These are phyloP conservation scores for Macquaria ambigua DNA, from an alignment of 2,113 vertebrate species.

Conservation along the genomic window DNA sequence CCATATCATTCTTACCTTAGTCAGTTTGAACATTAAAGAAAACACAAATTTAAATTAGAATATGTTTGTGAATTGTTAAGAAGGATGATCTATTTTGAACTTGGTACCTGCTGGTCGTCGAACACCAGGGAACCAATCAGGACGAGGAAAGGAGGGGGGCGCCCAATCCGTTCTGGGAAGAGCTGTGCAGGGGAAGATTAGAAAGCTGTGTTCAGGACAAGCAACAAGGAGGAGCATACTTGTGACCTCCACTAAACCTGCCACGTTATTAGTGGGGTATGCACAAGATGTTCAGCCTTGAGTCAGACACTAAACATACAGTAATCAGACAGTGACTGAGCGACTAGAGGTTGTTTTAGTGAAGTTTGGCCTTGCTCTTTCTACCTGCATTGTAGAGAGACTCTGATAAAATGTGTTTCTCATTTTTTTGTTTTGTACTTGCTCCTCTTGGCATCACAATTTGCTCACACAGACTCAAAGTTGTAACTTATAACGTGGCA, in stretches of 20 bases:
- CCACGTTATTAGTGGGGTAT: slow-evolving; percentile 50
- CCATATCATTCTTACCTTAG: neutral
- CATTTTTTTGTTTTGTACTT: slow-evolving; percentile 1
- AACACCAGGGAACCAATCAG: slow-evolving; percentile 82
- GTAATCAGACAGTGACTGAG: slow-evolving; percentile 33
- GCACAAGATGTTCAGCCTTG: slow-evolving; percentile 69
- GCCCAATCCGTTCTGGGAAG: slow-evolving; percentile 85
- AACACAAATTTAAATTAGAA: neutral
- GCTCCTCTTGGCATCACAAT: slow-evolving; percentile 11
- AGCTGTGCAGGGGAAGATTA: slow-evolving; percentile 80
- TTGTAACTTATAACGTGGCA: slow-evolving; percentile 3
- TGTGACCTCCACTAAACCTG: slow-evolving; percentile 69
- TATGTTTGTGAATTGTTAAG: neutral
- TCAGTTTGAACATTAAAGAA: neutral
- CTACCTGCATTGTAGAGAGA: slow-evolving; percentile 20
- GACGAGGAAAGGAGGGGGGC: slow-evolving; percentile 72
- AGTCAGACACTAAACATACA: slow-evolving; percentile 58
- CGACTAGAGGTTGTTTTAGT: slow-evolving; percentile 19
- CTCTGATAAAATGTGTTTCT: slow-evolving; percentile 27
- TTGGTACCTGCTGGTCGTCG: slow-evolving; percentile 84
- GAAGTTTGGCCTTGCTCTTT: slow-evolving; percentile 2
- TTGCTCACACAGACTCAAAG: neutral
- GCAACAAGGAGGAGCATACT: slow-evolving; percentile 50
- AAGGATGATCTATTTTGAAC: slow-evolving; percentile 6
- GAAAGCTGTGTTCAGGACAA: slow-evolving; percentile 70